Percentiles rank a stretch among this genome's conserved stretches.
Evolutionary conservation across 92 coral and sea anemone genomes (phyloP).

Genomic region (Paramuricea clavata): DNA sequence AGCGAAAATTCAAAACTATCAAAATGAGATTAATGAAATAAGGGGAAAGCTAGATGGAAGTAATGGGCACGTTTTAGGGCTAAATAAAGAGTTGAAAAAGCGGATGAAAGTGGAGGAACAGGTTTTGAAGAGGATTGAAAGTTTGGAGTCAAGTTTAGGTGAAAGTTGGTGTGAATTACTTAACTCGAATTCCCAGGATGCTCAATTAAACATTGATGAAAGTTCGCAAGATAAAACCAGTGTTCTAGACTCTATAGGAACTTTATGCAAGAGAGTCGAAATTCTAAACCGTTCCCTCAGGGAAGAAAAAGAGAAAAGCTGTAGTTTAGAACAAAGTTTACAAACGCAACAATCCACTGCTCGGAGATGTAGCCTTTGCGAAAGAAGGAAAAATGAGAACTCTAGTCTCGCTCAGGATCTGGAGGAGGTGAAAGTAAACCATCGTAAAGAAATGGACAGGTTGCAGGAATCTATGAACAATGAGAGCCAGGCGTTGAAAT

Average conservation of each 20-base stretch:
- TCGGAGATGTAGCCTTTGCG: constrained; percentile 6
- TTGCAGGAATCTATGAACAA: constrained; percentile 79
- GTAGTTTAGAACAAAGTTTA: constrained; percentile 68
- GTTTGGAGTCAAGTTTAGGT: constrained; percentile 79
- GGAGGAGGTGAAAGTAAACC: constrained; percentile 73
- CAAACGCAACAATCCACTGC: constrained; percentile 27
- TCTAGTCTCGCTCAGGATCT: constrained; percentile 73
- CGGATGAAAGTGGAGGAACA: constrained; percentile 80
- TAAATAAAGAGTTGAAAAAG: constrained; percentile 87
- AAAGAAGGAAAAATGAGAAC: not conserved
- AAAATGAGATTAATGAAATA: constrained; percentile 68
- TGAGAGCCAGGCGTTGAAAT: constrained; percentile 83
- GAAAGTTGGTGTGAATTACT: constrained; percentile 70
- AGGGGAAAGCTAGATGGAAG: constrained; percentile 71
- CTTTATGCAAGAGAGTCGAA: constrained; percentile 74
- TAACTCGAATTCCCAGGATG: constrained; percentile 62
- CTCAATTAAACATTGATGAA: constrained; percentile 77
- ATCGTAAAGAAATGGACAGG: constrained; percentile 82
- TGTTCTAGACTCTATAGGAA: constrained; percentile 78
- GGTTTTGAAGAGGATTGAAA: constrained; percentile 80
- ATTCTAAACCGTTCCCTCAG: constrained; percentile 76
- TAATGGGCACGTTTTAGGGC: constrained; percentile 82
- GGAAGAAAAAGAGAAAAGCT: constrained; percentile 69
- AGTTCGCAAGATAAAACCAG: constrained; percentile 81
- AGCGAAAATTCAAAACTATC: constrained; percentile 58